These are phyloP conservation scores for Chloroclystis v-ata DNA, from an alignment of 2,888 invertebrate species.

Conservation along the genomic window DNA sequence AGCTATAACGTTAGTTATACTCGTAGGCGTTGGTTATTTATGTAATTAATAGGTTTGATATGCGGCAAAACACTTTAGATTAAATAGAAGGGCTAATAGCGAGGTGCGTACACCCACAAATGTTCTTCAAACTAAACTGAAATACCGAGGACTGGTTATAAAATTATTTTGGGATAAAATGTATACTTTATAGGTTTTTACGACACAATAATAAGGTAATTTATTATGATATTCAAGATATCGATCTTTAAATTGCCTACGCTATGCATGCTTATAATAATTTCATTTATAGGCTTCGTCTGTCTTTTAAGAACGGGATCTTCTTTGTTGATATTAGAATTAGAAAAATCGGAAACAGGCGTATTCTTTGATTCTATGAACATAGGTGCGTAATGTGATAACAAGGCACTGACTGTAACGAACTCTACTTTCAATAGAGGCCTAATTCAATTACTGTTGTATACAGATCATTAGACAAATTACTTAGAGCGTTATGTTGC, in stretches of 20 bases:
- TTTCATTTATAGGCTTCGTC: background rate
- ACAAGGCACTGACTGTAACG: slow-evolving; percentile 1
- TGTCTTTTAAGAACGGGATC: background rate
- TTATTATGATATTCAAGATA: slow-evolving; percentile 12
- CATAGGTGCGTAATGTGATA: slow-evolving; percentile 1
- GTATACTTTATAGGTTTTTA: slow-evolving; percentile 2
- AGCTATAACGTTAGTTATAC: slow-evolving; percentile 34
- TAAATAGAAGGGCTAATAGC: slow-evolving; percentile 56
- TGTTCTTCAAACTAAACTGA: slow-evolving; percentile 20
- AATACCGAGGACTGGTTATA: slow-evolving; percentile 3
- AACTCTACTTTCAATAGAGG: slow-evolving; percentile 25
- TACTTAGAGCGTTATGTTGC: background rate
- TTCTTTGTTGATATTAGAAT: no score
- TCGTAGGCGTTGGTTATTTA: slow-evolving; percentile 59
- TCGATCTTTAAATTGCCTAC: background rate
- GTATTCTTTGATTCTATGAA: background rate
- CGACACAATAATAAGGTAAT: slow-evolving; percentile 9
- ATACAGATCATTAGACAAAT: slow-evolving; percentile 21
- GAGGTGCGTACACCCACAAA: slow-evolving; percentile 41
- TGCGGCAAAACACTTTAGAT: slow-evolving; percentile 70
- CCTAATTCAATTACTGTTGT: slow-evolving; percentile 38
- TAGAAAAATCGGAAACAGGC: background rate
- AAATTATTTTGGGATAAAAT: slow-evolving; percentile 9
- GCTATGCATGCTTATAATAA: background rate
- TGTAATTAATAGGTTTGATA: slow-evolving; percentile 71